Percentiles rank a stretch among this genome's conserved stretches.
These are phyloP conservation scores for Hozukius guyotensis DNA, from an alignment of 2,797 vertebrate species.

Conservation along the genomic window DNA sequence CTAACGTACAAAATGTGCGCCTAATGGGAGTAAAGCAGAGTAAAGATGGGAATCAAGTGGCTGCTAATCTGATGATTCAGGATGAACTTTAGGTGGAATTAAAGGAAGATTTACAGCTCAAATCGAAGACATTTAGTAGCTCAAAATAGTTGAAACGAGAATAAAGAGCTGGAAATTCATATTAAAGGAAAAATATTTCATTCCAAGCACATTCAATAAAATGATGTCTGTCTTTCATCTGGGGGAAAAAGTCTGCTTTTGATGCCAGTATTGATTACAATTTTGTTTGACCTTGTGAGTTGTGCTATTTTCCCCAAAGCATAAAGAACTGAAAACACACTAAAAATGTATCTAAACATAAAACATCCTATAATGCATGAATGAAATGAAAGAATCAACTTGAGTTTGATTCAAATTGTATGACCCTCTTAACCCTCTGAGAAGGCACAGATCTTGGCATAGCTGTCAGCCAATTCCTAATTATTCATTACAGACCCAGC, in stretches of 20 bases:
- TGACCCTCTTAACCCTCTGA: neutral
- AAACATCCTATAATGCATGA: neutral
- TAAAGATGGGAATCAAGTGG: slow-evolving; percentile 21
- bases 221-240: neutral
- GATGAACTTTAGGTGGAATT: neutral
- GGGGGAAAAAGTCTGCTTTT: neutral
- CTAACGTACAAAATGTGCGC: neutral
- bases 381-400: neutral
- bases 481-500: neutral
- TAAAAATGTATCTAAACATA: neutral
- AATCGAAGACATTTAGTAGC: neutral
- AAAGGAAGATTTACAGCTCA: slow-evolving; percentile 16
- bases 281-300: neutral
- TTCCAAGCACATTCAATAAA: neutral
- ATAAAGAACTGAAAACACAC: neutral
- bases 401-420: neutral
- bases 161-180: neutral
- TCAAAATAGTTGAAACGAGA: neutral
- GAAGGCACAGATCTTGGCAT: neutral
- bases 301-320: neutral
- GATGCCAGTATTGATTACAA: neutral
- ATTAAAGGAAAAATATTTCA: too few relatives aligned
- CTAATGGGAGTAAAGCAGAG: neutral
- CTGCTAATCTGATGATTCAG: slow-evolving; percentile 13
- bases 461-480: neutral